Evolutionary conservation across 1,140 invertebrate genomes (phyloP).

Genomic region (Trypoxylus dichotomus): DNA sequence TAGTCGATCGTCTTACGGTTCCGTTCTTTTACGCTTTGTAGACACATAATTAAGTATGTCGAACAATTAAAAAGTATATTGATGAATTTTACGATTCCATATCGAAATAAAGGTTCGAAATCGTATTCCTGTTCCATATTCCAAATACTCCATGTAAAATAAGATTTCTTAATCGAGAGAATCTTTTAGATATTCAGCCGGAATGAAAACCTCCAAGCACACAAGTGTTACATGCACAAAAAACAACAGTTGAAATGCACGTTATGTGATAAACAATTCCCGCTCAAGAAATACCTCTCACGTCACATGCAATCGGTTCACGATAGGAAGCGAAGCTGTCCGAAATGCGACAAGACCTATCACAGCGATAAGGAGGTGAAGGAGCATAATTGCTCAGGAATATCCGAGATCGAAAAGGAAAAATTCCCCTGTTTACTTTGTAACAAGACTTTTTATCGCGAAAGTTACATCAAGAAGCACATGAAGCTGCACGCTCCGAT

Average conservation of each 20-base stretch:
- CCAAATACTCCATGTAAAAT: too few relatives aligned
- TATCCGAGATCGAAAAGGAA: constrained; percentile 31
- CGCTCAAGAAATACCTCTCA: constrained; percentile 46
- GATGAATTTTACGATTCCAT: too few relatives aligned
- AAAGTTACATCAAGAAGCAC: constrained; percentile 44
- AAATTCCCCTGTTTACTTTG: constrained; percentile 46
- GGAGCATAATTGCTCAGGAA: constrained; percentile 40
- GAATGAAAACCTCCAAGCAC: constrained; percentile 49
- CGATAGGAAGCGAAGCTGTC: constrained; percentile 40
- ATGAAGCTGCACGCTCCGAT: constrained; percentile 41
- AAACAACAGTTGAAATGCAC: constrained; percentile 40
- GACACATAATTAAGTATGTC: too few relatives aligned
- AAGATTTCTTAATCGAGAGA: constrained; percentile 28
- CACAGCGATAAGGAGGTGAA: constrained; percentile 38
- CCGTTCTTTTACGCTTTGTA: too few relatives aligned
- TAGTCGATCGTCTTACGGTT: too few relatives aligned
- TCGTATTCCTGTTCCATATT: too few relatives aligned
- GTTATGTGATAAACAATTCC: constrained; percentile 46
- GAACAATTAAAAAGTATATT: too few relatives aligned
- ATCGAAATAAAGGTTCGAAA: too few relatives aligned
- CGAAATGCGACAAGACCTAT: constrained; percentile 40
- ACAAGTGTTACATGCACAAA: constrained; percentile 42
- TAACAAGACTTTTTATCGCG: constrained; percentile 45
- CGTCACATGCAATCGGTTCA: constrained; percentile 46
- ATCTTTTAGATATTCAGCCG: constrained; percentile 46